A percentile compares a stretch with the other conserved stretches of the same genome.
Conservation (phyloP, 2,888 invertebrate genomes). For the Mimumesa dahlbomi region DNA sequence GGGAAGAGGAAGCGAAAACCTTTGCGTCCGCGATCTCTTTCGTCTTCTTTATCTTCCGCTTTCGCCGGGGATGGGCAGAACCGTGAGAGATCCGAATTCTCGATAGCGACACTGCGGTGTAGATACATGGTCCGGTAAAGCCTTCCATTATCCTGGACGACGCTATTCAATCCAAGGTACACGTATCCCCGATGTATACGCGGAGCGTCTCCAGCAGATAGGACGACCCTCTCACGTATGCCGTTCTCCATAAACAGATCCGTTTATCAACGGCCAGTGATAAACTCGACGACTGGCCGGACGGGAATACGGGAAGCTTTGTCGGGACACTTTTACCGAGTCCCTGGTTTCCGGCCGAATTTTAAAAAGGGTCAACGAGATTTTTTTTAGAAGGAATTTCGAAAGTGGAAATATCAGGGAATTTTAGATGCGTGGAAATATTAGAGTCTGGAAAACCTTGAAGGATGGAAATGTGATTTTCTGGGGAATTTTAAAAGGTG, state of each 20-base stretch:
- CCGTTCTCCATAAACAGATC: constrained; percentile 53
- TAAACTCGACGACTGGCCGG: constrained; percentile 36
- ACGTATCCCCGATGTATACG: constrained; percentile 60
- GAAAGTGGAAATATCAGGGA: no score
- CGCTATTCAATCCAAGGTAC: constrained; percentile 63
- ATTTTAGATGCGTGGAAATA: no score
- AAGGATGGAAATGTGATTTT: no score
- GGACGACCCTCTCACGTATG: constrained; percentile 39
- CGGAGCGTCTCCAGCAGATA: constrained; percentile 58
- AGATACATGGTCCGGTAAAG: constrained; percentile 63
- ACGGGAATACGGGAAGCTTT: constrained; percentile 19
- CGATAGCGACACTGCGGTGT: constrained; percentile 54
- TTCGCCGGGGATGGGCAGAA: constrained; percentile 32
- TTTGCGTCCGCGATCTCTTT: neutral
- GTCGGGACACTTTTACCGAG: neutral
- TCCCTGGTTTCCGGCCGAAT: neutral
- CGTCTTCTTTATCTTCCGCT: constrained; percentile 24
- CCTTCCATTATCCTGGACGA: constrained; percentile 64
- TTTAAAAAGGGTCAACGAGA: neutral
- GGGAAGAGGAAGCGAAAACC: constrained; percentile 1
- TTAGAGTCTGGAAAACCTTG: no score
- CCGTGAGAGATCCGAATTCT: constrained; percentile 58
- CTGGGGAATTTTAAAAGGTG: no score
- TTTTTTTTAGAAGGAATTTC: no score
- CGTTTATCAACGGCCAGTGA: constrained; percentile 53